phyloP scores from a whole-genome alignment of 2,113 vertebrate genomes.

The Lasiurus borealis region DNA sequence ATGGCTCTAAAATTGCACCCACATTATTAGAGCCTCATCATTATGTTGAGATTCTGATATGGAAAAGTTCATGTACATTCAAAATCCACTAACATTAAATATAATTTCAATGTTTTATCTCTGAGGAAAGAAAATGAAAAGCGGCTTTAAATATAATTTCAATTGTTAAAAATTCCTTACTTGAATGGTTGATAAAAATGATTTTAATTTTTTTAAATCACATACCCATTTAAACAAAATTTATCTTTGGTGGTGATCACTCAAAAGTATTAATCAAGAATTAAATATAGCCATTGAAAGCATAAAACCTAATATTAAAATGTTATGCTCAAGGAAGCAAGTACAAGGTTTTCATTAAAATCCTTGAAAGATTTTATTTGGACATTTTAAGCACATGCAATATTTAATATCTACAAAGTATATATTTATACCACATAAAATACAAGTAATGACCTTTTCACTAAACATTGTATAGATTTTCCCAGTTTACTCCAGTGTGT shows the following conservation, averaged over 20 bases:
- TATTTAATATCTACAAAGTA: neutral
- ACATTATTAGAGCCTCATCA: neutral
- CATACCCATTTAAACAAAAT: neutral
- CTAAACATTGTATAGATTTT: neutral
- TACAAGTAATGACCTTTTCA: neutral
- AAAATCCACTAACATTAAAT: neutral
- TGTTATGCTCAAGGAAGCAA: neutral
- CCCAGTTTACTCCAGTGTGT: neutral
- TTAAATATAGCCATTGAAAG: neutral
- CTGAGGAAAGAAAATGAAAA: neutral
- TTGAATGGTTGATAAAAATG: neutral
- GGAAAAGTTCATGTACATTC: neutral
- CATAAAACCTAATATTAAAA: neutral
- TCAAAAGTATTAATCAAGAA: neutral
- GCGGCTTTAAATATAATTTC: neutral
- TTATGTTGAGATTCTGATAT: constrained; percentile 27
- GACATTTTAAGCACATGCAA: neutral
- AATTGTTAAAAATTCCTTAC: neutral
- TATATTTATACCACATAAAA: neutral
- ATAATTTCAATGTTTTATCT: constrained; percentile 7
- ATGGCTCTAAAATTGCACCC: neutral
- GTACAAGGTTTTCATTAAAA: neutral
- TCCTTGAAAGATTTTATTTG: neutral
- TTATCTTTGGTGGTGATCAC: neutral
- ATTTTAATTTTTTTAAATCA: neutral